A percentile compares a stretch with the other conserved stretches of the same genome.
Evolutionary conservation across 2,113 vertebrate genomes (phyloP).

Genomic region (Herpailurus yagouaroundi): DNA sequence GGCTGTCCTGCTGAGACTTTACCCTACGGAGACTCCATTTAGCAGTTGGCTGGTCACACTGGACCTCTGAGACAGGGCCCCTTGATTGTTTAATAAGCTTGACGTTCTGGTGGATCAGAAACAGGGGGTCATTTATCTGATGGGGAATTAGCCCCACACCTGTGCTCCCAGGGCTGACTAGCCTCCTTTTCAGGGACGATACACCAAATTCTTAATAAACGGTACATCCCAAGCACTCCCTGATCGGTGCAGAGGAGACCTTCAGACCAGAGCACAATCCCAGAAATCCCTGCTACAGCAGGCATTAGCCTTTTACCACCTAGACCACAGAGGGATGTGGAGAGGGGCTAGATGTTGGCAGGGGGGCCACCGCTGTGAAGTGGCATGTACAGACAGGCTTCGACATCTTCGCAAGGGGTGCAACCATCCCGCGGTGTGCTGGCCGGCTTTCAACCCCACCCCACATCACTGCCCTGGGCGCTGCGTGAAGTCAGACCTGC

Average conservation of each 20-base stretch:
- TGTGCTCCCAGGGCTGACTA: neutral
- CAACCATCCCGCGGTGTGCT: neutral
- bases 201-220: neutral
- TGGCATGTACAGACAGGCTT: neutral
- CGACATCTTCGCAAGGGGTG: neutral
- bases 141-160: neutral
- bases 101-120: neutral
- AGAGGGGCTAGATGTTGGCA: neutral
- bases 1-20: neutral
- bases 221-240: too few species aligned
- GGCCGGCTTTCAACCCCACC: neutral
- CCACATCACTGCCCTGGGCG: fast-evolving
- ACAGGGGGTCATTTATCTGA: neutral
- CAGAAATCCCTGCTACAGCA: neutral
- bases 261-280: neutral
- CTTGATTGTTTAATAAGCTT: neutral
- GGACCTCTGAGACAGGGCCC: neutral
- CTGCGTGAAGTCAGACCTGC: neutral
- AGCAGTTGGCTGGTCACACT: neutral
- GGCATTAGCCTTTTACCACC: neutral
- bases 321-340: neutral
- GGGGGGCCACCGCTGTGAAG: neutral
- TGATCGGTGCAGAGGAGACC: neutral
- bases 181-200: neutral
- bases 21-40: neutral